phyloP scores from a whole-genome alignment of 2,888 invertebrate species.

The Auanema sp. region DNA sequence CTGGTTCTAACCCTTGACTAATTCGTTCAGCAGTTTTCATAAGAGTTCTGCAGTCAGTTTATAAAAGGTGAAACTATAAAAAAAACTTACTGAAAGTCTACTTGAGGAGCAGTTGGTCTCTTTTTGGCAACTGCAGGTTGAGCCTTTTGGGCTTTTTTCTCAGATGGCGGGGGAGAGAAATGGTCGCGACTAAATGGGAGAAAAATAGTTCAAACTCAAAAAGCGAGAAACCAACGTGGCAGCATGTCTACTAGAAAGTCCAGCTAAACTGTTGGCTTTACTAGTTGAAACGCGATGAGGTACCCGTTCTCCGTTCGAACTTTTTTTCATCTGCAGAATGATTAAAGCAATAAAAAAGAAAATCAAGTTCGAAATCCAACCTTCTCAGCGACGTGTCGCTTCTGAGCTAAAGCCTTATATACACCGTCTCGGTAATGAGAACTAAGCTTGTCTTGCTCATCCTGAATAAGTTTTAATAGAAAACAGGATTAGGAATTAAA shows the following conservation, averaged over 20 bases:
- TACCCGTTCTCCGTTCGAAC: too few relatives aligned
- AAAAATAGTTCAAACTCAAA: background rate
- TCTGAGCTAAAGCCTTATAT: slow-evolving; percentile 36
- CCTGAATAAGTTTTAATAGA: slow-evolving; percentile 28
- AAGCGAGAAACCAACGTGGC: slow-evolving; percentile 24
- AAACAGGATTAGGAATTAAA: background rate
- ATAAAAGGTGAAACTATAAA: background rate
- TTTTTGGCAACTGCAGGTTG: slow-evolving; percentile 13
- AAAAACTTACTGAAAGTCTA: slow-evolving; percentile 32
- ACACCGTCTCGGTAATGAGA: slow-evolving; percentile 39
- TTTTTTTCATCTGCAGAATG: background rate
- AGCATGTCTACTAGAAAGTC: slow-evolving; percentile 37
- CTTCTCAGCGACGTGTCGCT: slow-evolving; percentile 28
- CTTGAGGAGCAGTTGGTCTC: slow-evolving; percentile 32
- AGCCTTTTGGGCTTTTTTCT: slow-evolving; percentile 16
- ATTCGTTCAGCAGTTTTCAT: slow-evolving; percentile 30
- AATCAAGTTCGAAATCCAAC: too few relatives aligned
- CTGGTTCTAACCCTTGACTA: slow-evolving; percentile 1
- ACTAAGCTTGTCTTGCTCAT: slow-evolving; percentile 37
- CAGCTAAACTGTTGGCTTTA: slow-evolving; percentile 41
- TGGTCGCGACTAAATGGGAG: slow-evolving; percentile 29
- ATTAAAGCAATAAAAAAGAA: slow-evolving; percentile 5
- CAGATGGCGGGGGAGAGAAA: slow-evolving; percentile 38
- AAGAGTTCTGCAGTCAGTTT: slow-evolving; percentile 27
- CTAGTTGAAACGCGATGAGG: slow-evolving; percentile 43